Evolutionary conservation across 2,888 invertebrate species (phyloP).

Genomic region (Ariolimax columbianus): DNA sequence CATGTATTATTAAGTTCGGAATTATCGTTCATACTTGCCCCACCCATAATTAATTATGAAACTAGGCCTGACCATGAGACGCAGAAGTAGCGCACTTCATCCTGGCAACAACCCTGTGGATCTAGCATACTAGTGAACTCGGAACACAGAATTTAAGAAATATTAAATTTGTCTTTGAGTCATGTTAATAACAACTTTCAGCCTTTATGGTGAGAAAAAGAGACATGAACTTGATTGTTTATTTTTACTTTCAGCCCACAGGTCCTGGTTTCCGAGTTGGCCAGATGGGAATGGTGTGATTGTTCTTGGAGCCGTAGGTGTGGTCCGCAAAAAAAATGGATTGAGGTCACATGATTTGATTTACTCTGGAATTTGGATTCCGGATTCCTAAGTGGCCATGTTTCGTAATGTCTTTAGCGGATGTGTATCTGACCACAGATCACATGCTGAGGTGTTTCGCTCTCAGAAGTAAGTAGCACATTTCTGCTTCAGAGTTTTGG

Average conservation of each 20-base stretch:
- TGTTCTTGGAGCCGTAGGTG: background rate
- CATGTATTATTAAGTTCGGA: no score
- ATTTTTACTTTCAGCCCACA: conserved; percentile 8
- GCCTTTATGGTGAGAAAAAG: background rate
- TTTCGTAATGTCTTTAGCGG: conserved; percentile 76
- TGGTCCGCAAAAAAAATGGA: background rate
- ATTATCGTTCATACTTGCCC: no score
- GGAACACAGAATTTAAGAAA: no score
- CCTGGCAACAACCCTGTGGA: no score
- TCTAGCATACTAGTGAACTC: no score
- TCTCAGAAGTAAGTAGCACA: conserved; percentile 67
- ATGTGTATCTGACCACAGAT: conserved; percentile 76
- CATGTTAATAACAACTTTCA: background rate
- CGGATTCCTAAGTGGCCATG: conserved; percentile 60
- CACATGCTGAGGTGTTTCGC: conserved; percentile 67
- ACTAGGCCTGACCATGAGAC: no score
- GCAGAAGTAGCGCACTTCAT: no score
- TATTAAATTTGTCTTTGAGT: background rate
- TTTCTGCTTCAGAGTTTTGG: conserved; percentile 57
- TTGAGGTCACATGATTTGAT: conserved; percentile 15
- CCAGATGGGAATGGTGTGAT: background rate
- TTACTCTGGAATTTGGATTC: conserved; percentile 2
- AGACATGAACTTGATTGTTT: background rate
- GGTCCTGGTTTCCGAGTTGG: conserved; percentile 12
- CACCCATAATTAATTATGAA: no score